phyloP scores from a whole-genome alignment of 1,140 invertebrate genomes.

The Drosophila aff. region DNA sequence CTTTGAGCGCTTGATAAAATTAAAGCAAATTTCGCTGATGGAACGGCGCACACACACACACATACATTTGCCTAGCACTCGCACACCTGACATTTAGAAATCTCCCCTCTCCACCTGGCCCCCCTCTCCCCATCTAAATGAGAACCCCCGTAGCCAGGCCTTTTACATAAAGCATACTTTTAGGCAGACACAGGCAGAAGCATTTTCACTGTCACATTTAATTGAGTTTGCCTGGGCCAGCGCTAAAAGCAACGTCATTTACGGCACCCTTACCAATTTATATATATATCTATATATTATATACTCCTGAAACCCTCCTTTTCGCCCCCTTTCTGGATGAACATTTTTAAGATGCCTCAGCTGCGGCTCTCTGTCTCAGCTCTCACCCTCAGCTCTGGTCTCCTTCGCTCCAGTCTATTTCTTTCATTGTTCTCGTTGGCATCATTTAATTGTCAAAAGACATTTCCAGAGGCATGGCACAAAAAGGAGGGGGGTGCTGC shows the following conservation, averaged over 20 bases:
- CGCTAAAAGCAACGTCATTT: constrained; percentile 82
- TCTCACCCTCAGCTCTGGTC: neutral
- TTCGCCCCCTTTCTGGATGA: neutral
- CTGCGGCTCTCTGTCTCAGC: constrained; percentile 22
- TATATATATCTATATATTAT: constrained; percentile 8
- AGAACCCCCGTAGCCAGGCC: neutral
- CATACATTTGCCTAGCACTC: neutral
- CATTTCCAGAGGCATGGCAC: constrained; percentile 19
- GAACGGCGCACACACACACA: neutral
- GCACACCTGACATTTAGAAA: constrained; percentile 29
- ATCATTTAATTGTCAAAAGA: constrained; percentile 82
- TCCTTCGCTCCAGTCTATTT: constrained; percentile 22
- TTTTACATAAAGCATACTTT: constrained; percentile 75
- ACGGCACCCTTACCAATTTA: constrained; percentile 30
- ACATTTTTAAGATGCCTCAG: constrained; percentile 76
- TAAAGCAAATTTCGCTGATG: constrained; percentile 41
- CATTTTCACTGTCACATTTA: constrained; percentile 83
- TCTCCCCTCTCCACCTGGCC: neutral
- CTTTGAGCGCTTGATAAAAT: constrained; percentile 45
- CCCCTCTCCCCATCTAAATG: neutral
- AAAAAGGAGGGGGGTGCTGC: neutral
- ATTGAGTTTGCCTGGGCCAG: constrained; percentile 72
- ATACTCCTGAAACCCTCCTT: neutral
- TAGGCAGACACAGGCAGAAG: constrained; percentile 48
- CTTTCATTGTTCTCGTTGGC: constrained; percentile 55